Base-by-base conservation (phyloP, 2,888 invertebrate species). In the Trisateles emortualis region DNA sequence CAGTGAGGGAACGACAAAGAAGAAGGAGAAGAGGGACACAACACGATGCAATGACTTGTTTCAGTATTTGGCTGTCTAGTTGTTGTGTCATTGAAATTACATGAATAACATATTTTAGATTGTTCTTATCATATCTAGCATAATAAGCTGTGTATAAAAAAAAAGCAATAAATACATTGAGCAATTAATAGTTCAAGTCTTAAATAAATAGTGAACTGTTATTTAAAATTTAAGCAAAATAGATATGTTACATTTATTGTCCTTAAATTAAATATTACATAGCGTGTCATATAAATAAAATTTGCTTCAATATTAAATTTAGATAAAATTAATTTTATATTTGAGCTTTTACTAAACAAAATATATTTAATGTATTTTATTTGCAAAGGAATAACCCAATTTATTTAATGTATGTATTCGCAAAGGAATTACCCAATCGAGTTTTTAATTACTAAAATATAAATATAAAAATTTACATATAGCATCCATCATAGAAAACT, bases 161-260 rank as follows among this genome's bases (percentile, higher is more conserved):
- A 46, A 2, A 11, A 22, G 19, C 17, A 11, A 26, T 5, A 48
- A 64, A 40, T 47, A 63, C 54, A 66, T 74, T 74, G 72, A 74
- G 70, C 72, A 69, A 63, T 53, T 55, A 54, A 30, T 26, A 39
- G 40, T 47, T 38, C 41, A 24, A 41, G 22, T 40, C 35, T 49
- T 16, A 46, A 41, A 48, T 36, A 43, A 16, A 47, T 24, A 39
- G 54, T 36, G 36, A 36, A 36, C 36, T 6, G 13, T 4, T n/a
- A 6, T 36, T 19, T 36, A 36, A 17, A 17, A 10, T 35, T 32
- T 11, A 16, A 35, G 6, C 6, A 1, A 39, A 52, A 53, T 53
- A 52, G 59, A 65, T 64, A 66, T 64, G 67, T 52, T 52, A 67
- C 52, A 48, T 39, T 74, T 76, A 76, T 76, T 76, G 77, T 76